phyloP scores from a whole-genome alignment of 2,113 vertebrate genomes.

The Passer domesticus region DNA sequence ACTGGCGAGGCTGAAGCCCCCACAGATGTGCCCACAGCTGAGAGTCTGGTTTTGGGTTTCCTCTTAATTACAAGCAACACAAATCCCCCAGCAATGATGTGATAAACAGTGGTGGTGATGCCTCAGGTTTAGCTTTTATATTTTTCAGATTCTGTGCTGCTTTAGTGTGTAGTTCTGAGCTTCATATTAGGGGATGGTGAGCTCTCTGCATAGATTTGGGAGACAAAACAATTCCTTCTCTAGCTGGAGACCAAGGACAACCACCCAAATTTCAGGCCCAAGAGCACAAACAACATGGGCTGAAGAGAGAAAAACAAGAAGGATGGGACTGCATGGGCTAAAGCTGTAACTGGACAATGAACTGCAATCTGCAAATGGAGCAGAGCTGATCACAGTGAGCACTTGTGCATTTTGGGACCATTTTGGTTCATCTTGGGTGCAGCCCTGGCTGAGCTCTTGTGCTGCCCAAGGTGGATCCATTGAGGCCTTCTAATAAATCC shows the following conservation, averaged over 20 bases:
- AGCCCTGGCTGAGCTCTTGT: background rate
- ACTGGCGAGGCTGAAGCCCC: background rate
- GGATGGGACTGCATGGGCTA: background rate
- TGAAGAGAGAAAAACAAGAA: background rate
- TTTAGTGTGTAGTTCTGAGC: background rate
- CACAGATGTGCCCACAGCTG: background rate
- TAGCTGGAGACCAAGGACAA: background rate
- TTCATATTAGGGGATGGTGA: background rate
- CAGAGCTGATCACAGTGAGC: background rate
- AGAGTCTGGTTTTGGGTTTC: background rate
- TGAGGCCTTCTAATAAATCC: background rate
- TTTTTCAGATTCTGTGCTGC: background rate
- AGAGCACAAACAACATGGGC: background rate
- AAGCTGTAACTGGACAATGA: background rate
- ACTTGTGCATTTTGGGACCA: rapidly evolving
- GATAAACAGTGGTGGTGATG: background rate
- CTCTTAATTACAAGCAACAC: background rate
- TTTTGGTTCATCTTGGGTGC: background rate
- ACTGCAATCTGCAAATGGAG: background rate
- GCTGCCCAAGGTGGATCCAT: background rate
- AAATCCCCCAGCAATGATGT: background rate
- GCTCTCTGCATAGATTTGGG: background rate
- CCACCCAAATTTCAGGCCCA: background rate
- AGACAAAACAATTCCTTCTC: background rate
- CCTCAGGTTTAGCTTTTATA: background rate